phyloP scores from a whole-genome alignment of 2,888 invertebrate genomes.

The Spilosoma lubricipeda region DNA sequence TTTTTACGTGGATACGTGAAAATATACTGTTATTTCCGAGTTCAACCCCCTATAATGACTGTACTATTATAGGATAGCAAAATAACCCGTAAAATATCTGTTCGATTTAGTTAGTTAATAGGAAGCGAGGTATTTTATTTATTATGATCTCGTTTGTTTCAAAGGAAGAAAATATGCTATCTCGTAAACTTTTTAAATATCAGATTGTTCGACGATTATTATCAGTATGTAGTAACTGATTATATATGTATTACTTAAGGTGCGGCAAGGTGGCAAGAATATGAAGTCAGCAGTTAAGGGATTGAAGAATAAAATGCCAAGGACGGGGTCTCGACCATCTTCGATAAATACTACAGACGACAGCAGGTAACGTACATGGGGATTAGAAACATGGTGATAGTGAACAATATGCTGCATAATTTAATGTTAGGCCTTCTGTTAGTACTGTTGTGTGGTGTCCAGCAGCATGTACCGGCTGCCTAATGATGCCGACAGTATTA shows the following conservation, averaged over 20 bases:
- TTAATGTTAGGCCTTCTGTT: no score
- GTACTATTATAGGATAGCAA: background rate
- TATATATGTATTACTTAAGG: constrained; percentile 55
- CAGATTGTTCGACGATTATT: background rate
- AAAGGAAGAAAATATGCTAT: background rate
- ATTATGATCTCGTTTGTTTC: background rate
- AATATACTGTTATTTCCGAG: no score
- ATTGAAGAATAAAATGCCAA: constrained; percentile 78
- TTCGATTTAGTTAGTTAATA: background rate
- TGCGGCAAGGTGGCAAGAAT: constrained; percentile 81
- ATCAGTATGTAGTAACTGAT: background rate
- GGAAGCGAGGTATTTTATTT: background rate
- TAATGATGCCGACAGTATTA: no score
- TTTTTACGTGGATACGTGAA: no score
- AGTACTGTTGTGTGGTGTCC: no score
- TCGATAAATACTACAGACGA: constrained; percentile 80
- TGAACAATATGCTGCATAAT: background rate
- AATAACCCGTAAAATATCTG: background rate
- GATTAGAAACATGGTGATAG: no score
- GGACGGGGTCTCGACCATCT: constrained; percentile 75
- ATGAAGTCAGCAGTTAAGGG: constrained; percentile 80
- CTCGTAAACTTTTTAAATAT: background rate
- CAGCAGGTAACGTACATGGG: constrained; percentile 64
- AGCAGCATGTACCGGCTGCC: no score
- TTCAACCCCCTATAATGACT: no score